Evolutionary conservation across 2,113 vertebrate genomes (phyloP).

Genomic region (Halichoerus grypus): DNA sequence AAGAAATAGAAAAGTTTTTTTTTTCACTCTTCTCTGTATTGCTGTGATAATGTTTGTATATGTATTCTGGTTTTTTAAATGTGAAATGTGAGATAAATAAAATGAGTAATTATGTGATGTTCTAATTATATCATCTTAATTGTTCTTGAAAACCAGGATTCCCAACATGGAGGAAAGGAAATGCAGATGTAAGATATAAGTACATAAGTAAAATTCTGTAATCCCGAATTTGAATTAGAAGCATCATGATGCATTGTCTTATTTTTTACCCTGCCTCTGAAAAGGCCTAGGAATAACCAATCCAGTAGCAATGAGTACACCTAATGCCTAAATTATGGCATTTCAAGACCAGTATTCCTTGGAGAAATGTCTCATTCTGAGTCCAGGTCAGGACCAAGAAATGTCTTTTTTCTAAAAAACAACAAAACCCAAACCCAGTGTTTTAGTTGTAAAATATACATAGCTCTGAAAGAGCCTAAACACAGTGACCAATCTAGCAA

Average conservation of each 20-base stretch:
- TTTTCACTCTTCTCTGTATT: not conserved
- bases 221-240: not conserved
- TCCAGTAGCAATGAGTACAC: not conserved
- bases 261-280: not conserved
- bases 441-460: not conserved
- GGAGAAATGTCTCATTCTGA: constrained; percentile 13
- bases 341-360: constrained; percentile 9
- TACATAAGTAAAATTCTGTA: not conserved
- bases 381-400: not conserved
- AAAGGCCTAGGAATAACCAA: not conserved
- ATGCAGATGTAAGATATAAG: not conserved
- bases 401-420: constrained; percentile 26
- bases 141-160: not conserved
- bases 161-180: not conserved
- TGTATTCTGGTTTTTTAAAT: not conserved
- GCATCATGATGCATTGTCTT: not conserved
- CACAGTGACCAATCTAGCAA: not conserved
- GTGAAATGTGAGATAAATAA: not conserved
- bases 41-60: not conserved
- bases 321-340: not conserved
- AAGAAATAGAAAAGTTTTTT: not conserved
- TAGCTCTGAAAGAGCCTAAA: not conserved
- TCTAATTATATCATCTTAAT: not conserved
- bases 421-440: not conserved
- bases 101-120: not conserved